Evolutionary conservation across 2,797 vertebrate species (phyloP), one percentile per base, ranked within the genome.

Genomic region (Poecile montanus): DNA sequence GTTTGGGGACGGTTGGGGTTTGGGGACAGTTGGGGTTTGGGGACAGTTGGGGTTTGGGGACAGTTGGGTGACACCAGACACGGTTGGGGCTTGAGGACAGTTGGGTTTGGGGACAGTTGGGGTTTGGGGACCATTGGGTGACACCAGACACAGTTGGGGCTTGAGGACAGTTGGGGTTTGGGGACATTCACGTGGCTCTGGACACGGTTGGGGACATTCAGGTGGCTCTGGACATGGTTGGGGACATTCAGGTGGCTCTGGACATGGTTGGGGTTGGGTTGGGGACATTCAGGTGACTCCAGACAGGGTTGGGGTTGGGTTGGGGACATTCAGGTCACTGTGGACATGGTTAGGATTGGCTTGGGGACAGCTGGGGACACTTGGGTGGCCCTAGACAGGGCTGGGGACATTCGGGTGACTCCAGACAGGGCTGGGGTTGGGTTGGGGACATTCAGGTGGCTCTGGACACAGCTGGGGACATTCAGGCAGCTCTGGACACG

Each of bases 401-500:
- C 2, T 32, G 16, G 15, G 58, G 32, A 58, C 38, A 11, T 2
- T 1, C 3, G 3, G 38, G 32, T 42, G 23, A 0, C 34, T 4
- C 56, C 11, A 2, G n/a, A 12, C 7, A 27, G 2, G 4, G 3
- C 17, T 13, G 53, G 42, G 29, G 13, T 2, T 4, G 16, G 8
- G 38, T 38, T 63, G 74, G 48, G 65, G 12, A 36, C 30, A 26
- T 2, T 0, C 5, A 9, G 44, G 36, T 70, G 32, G 0, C 25
- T 5, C 42, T 21, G 6, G 48, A 40, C 13, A 26, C 12, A 6
- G 4, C 2, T 32, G 16, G 15, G 58, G 32, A 58, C 38, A 11
- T 2, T 1, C 3, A 3, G 38, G 27, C 36, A 19, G 0, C 34
- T 4, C 56, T 13, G 2, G n/a, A 12, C 7, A 27, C n/a, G n/a